Percentiles rank a stretch among this genome's conserved stretches.
Conservation (phyloP, 2,888 invertebrate species). For the Frankliniella intonsa region DNA sequence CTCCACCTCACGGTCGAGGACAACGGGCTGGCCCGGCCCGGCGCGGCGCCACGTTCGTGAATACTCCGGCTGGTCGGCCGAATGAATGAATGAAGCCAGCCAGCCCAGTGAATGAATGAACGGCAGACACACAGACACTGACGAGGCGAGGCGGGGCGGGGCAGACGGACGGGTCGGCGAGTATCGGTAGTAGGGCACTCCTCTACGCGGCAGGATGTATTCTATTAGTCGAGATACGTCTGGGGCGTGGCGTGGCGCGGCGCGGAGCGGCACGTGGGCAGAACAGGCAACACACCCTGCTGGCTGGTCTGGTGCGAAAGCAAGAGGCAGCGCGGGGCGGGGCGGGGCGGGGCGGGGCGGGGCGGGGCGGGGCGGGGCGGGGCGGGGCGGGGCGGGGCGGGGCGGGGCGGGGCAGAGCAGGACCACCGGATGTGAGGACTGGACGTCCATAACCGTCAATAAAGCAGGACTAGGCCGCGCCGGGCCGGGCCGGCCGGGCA, state of each 20-base stretch:
- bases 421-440: conserved; percentile 1
- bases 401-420: not conserved
- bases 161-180: not conserved
- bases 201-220: conserved; percentile 1
- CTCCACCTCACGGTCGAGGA: not conserved
- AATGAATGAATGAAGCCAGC: not conserved
- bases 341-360: not conserved
- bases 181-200: conserved; percentile 22
- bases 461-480: not conserved
- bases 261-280: not conserved
- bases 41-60: not conserved
- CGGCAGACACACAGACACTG: not conserved
- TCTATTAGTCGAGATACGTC: conserved; percentile 6
- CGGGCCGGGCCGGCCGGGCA: no score
- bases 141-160: not conserved
- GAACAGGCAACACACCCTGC: not conserved
- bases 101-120: not conserved
- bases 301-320: not conserved
- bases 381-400: not conserved
- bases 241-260: not conserved
- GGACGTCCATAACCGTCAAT: not conserved
- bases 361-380: not conserved
- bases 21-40: not conserved
- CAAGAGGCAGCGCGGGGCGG: not conserved
- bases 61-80: not conserved